A percentile compares a stretch with the other conserved stretches of the same genome.
These are phyloP conservation scores for Gymnothorax javanicus DNA, from an alignment of 2,797 vertebrate species.

Conservation along the genomic window DNA sequence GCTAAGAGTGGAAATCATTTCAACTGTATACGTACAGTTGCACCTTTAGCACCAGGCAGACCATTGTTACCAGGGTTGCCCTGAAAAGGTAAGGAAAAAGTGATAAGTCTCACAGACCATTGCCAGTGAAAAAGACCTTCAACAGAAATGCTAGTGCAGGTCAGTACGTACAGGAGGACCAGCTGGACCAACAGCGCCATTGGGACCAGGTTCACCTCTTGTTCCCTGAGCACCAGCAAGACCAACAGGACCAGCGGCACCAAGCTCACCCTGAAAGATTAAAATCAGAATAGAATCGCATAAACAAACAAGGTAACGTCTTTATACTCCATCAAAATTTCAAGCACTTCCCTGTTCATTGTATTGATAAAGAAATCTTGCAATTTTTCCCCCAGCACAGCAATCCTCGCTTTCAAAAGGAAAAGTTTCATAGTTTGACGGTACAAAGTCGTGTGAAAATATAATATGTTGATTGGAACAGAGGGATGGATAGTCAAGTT, in stretches of 20 bases:
- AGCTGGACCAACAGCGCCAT: slow-evolving; percentile 85
- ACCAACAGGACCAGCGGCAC: slow-evolving; percentile 80
- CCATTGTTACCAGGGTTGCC: slow-evolving; percentile 95
- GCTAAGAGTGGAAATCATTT: not conserved
- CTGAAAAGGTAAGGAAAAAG: slow-evolving; percentile 62
- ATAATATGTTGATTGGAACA: not conserved
- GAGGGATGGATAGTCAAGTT: not conserved
- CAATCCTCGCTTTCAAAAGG: not conserved
- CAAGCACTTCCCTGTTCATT: not conserved
- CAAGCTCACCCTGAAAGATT: slow-evolving; percentile 86
- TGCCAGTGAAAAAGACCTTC: not conserved
- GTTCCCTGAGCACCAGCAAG: slow-evolving; percentile 86
- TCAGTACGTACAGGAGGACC: slow-evolving; percentile 87
- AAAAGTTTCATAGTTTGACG: not conserved
- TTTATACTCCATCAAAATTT: not conserved
- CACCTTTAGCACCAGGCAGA: slow-evolving; percentile 91
- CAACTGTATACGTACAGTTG: slow-evolving; percentile 84
- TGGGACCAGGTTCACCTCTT: slow-evolving; percentile 91
- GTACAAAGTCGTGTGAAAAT: not conserved
- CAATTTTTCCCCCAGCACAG: too few species aligned
- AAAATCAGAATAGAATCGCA: slow-evolving; percentile 23
- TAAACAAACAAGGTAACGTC: not conserved
- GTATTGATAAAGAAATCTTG: not conserved
- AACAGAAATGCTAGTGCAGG: not conserved
- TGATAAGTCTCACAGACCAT: not conserved